These are phyloP conservation scores for Steromphala cineraria DNA, from an alignment of 2,888 invertebrate genomes.

Conservation along the genomic window DNA sequence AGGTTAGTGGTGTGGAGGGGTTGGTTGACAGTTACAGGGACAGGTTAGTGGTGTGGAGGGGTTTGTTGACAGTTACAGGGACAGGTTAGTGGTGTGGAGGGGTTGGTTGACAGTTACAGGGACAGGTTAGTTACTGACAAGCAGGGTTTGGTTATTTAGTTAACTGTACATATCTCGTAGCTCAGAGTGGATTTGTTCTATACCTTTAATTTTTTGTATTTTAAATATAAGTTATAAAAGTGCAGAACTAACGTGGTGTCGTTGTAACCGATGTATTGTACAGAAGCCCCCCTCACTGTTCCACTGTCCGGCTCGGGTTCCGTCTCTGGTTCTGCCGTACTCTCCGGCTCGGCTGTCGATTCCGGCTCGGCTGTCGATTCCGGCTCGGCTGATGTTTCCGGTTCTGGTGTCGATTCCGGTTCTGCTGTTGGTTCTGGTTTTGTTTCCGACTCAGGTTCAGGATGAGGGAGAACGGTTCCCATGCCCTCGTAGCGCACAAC, in stretches of 20 bases:
- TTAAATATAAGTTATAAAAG: not conserved
- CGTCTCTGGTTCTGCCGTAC: not conserved
- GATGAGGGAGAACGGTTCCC: slow-evolving; percentile 75
- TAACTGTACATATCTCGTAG: no score
- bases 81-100: no score
- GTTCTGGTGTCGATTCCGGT: slow-evolving; percentile 1
- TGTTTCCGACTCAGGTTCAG: not conserved
- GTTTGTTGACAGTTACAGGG: no score
- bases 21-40: no score
- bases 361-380: not conserved
- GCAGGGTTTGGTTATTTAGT: not conserved
- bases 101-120: no score
- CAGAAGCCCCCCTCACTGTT: not conserved
- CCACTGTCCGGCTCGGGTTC: not conserved
- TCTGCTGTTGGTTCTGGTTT: not conserved
- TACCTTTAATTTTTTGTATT: no score
- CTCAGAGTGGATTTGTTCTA: no score
- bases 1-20: no score
- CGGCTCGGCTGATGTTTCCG: slow-evolving; percentile 1
- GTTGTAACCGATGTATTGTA: not conserved
- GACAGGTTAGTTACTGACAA: no score
- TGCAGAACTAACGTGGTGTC: not conserved
- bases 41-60: no score
- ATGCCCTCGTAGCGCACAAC: slow-evolving; percentile 87
- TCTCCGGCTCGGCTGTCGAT: not conserved